Evolutionary conservation across 2,888 invertebrate genomes (phyloP).

Genomic region (Schizotus pectinicornis): DNA sequence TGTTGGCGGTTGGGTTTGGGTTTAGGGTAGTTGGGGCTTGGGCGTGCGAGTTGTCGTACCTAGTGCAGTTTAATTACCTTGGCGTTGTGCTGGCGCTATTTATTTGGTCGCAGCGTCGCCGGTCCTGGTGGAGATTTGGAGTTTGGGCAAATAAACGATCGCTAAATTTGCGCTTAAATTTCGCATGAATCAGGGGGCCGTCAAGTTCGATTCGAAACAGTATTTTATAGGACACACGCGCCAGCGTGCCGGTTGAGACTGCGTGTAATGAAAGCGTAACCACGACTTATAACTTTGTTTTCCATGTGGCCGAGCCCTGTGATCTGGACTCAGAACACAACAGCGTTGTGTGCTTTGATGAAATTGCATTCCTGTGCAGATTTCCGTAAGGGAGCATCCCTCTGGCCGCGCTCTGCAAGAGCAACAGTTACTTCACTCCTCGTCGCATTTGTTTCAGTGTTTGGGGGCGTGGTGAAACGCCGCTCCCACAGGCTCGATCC

Average conservation of each 20-base stretch:
- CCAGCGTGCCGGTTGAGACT: conserved; percentile 42
- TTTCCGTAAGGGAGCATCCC: conserved; percentile 58
- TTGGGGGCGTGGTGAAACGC: conserved; percentile 56
- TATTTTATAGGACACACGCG: conserved; percentile 25
- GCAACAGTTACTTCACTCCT: conserved; percentile 58
- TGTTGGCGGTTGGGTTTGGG: too few relatives aligned
- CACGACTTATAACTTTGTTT: conserved; percentile 60
- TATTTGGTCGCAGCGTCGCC: conserved; percentile 1
- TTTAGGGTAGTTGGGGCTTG: background rate
- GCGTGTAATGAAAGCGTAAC: conserved; percentile 58
- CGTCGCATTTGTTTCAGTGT: conserved; percentile 56
- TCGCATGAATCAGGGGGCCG: conserved; percentile 1
- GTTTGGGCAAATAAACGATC: conserved; percentile 1
- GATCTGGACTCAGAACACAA: conserved; percentile 56
- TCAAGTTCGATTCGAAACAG: background rate
- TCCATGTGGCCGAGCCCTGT: conserved; percentile 58
- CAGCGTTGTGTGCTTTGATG: conserved; percentile 57
- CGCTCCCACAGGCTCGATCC: conserved; percentile 54
- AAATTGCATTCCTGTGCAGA: conserved; percentile 61
- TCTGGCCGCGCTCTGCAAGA: conserved; percentile 51
- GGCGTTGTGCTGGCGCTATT: background rate
- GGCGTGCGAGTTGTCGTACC: background rate
- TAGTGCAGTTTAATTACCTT: conserved; percentile 1
- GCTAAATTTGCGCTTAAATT: background rate
- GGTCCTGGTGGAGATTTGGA: background rate